Base-by-base conservation (phyloP, 2,113 vertebrate genomes). In the Colistium nudipinnis region DNA sequence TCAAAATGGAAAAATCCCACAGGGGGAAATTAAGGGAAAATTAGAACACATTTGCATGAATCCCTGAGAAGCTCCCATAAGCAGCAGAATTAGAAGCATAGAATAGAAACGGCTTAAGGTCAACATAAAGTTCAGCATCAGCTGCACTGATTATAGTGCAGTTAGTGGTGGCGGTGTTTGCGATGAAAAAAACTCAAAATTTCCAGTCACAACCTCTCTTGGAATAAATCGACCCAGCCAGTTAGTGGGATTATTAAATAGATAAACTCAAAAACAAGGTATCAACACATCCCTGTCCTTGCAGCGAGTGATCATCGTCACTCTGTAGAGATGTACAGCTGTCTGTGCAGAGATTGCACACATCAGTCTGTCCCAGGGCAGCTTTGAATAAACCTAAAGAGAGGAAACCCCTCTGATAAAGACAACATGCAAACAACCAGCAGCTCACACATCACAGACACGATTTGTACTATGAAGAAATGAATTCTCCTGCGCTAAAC, bases 331-430 rank as follows among this genome's bases (percentile, higher is more conserved):
- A 41, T 12, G 33, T 11, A 60, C 7, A 70, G 56, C 24, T 31
- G 25, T 16, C 2, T 3, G 36, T 48, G 12, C 14, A 41, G 48
- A 41, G 49, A 20, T 17, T 0, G 7, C 4, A 22, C 6, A 47
- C 62, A 30, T 45, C 25, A 41, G 30, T 22, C 30, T 16, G 45
- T 35, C 6, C 9, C 4, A 16, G 28, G 7, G 49, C 28, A 71
- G 59, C 35, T 44, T 31, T 59, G 27, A 56, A 30, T 47, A 20
- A n/a, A 44, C 14, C 45, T 55, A n/a, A 16, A 47, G 25, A 22
- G 30, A 45, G 14, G 12, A 64, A 76, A n/a, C 43, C 24, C 17
- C 35, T 52, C 16, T 47, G 25, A 51, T 52, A 27, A 39, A 22
- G 54, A 47, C 27, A 51, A 59, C 75, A 35, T 25, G 16, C 16